Percentiles rank a stretch among this genome's conserved stretches.
phyloP scores from a whole-genome alignment of 2,888 invertebrate genomes.

The Drosophila aldrichi region DNA sequence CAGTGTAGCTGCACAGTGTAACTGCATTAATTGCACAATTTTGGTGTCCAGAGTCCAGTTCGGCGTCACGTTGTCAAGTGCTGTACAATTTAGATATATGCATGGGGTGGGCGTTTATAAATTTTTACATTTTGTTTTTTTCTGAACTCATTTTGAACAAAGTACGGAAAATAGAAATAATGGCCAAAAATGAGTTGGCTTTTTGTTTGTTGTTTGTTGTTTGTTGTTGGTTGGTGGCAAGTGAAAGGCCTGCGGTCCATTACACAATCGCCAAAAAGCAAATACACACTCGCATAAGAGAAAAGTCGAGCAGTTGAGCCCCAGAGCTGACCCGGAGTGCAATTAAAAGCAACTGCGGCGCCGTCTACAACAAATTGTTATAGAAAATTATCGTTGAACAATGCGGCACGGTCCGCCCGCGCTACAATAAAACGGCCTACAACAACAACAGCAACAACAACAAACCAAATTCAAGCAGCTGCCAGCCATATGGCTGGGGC shows the following conservation, averaged over 20 bases:
- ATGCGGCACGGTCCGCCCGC: slow-evolving; percentile 66
- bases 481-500: slow-evolving; percentile 53
- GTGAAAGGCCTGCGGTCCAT: slow-evolving; percentile 74
- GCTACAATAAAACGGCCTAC: slow-evolving; percentile 37
- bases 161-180: slow-evolving; percentile 58
- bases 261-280: slow-evolving; percentile 57
- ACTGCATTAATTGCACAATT: slow-evolving; percentile 72
- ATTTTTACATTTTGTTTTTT: slow-evolving; percentile 28
- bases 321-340: slow-evolving; percentile 57
- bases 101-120: slow-evolving; percentile 57
- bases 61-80: slow-evolving; percentile 58
- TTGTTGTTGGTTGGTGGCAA: slow-evolving; percentile 61
- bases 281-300: slow-evolving; percentile 1
- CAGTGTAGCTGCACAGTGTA: slow-evolving; percentile 7
- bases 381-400: slow-evolving; percentile 67
- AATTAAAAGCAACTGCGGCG: slow-evolving; percentile 67
- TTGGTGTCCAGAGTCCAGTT: slow-evolving; percentile 12
- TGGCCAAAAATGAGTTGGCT: slow-evolving; percentile 70
- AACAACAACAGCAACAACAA: slow-evolving; percentile 31
- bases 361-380: slow-evolving; percentile 73
- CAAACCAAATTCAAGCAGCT: slow-evolving; percentile 47
- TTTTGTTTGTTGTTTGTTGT: slow-evolving; percentile 39
- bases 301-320: slow-evolving; percentile 44
- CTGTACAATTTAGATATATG: slow-evolving; percentile 35
- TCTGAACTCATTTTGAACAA: slow-evolving; percentile 71